phyloP scores from a whole-genome alignment of 53 echinoderm and acorn worm genomes.

The Patiria pectinifera region DNA sequence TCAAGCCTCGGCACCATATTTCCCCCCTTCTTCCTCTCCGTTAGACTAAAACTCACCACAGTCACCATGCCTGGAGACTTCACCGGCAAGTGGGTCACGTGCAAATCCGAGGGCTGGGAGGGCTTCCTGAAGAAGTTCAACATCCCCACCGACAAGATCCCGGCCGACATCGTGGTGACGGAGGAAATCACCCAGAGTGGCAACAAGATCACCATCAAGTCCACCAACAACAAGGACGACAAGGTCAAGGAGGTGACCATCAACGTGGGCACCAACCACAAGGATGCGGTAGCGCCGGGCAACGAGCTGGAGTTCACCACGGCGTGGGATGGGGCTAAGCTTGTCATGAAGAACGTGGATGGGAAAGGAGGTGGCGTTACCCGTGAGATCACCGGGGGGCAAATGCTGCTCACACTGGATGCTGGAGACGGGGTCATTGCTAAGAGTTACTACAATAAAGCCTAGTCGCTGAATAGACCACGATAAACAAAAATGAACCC shows the following conservation, averaged over 20 bases:
- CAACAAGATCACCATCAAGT: slow-evolving; percentile 74
- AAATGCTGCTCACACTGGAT: slow-evolving; percentile 35
- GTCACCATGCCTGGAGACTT: slow-evolving; percentile 64
- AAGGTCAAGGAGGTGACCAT: slow-evolving; percentile 17
- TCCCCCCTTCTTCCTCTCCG: neutral
- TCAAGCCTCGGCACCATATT: too few species aligned
- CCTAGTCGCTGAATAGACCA: neutral
- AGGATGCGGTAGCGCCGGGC: slow-evolving; percentile 57
- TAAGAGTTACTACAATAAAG: slow-evolving; percentile 55
- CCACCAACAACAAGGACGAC: slow-evolving; percentile 36
- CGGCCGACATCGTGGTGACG: slow-evolving; percentile 73
- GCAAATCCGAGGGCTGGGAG: slow-evolving; percentile 75
- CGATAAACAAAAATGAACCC: neutral
- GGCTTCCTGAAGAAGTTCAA: slow-evolving; percentile 65
- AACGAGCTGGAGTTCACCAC: slow-evolving; percentile 74
- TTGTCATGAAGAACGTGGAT: slow-evolving; percentile 58
- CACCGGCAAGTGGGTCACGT: slow-evolving; percentile 81
- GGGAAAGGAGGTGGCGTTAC: slow-evolving; percentile 39
- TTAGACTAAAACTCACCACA: neutral
- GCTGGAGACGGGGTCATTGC: slow-evolving; percentile 31
- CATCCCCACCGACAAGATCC: slow-evolving; percentile 74
- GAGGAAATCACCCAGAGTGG: slow-evolving; percentile 75
- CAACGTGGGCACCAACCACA: slow-evolving; percentile 39
- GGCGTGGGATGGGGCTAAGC: slow-evolving; percentile 74
- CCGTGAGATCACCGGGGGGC: slow-evolving; percentile 27